Evolutionary conservation across 2,797 vertebrate species (phyloP).

Genomic region (Esox masquinongy): DNA sequence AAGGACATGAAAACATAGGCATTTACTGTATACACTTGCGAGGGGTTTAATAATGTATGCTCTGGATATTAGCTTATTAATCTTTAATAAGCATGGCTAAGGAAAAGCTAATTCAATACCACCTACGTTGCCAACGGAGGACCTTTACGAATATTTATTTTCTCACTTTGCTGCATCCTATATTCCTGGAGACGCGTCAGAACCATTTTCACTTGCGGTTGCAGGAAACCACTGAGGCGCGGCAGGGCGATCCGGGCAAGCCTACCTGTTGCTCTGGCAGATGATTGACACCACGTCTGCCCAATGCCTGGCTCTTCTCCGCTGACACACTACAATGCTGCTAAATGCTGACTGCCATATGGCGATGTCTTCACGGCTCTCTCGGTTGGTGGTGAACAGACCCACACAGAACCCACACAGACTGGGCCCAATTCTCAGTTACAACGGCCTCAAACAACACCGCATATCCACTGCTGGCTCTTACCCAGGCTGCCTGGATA

Average conservation of each 20-base stretch:
- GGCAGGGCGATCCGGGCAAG: background rate
- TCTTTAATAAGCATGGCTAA: slow-evolving; percentile 34
- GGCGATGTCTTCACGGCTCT: background rate
- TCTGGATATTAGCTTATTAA: slow-evolving; percentile 39
- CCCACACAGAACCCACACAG: background rate
- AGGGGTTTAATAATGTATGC: slow-evolving; percentile 45
- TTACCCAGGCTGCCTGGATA: background rate
- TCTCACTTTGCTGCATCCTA: background rate
- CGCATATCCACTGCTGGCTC: background rate
- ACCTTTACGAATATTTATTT: background rate
- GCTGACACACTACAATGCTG: background rate
- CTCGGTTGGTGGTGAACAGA: background rate
- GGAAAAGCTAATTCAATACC: background rate
- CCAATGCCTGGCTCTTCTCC: background rate
- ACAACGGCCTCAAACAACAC: background rate
- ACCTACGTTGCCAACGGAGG: background rate
- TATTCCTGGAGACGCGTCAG: background rate
- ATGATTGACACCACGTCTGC: background rate
- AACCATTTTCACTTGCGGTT: background rate
- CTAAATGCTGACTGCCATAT: background rate
- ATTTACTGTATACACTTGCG: slow-evolving; percentile 33
- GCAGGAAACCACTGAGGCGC: background rate
- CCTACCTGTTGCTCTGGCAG: background rate
- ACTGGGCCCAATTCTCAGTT: background rate
- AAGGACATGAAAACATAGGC: slow-evolving; percentile 18